Conservation (phyloP, 2,113 vertebrate genomes). For the Bubo bubo region DNA sequence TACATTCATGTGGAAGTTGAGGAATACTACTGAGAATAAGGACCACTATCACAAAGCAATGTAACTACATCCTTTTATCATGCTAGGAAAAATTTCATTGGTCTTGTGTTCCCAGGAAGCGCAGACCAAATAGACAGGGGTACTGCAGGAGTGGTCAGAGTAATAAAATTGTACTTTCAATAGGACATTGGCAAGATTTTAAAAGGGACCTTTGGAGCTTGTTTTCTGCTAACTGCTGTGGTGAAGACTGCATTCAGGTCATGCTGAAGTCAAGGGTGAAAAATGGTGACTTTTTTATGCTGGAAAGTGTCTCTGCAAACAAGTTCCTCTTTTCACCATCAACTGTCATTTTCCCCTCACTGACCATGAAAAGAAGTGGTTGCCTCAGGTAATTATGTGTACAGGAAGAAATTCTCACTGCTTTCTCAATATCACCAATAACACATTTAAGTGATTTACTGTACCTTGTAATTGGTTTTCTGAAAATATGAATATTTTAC, state of each 20-base stretch:
- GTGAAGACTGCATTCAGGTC: not conserved
- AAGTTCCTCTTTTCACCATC: not conserved
- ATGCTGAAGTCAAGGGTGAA: not conserved
- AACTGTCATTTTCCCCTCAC: constrained; percentile 20
- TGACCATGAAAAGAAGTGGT: constrained; percentile 47
- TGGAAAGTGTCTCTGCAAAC: not conserved
- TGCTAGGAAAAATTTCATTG: not conserved
- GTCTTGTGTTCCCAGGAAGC: not conserved
- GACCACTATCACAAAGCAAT: not conserved
- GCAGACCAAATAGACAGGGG: not conserved
- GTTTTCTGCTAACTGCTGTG: not conserved
- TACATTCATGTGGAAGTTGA: not conserved
- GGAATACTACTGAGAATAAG: not conserved
- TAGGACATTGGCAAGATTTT: not conserved
- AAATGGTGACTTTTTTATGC: not conserved
- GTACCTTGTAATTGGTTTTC: constrained; percentile 70
- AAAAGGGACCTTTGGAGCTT: not conserved
- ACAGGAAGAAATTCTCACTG: constrained; percentile 38
- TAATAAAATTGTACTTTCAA: not conserved
- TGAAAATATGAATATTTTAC: constrained; percentile 72
- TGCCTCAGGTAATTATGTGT: constrained; percentile 57
- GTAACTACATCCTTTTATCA: not conserved
- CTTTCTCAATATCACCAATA: constrained; percentile 59
- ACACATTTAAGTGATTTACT: constrained; percentile 62
- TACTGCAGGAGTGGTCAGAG: not conserved